Evolutionary conservation across 2,888 invertebrate genomes (phyloP).

Genomic region (Cybosia mesomella): DNA sequence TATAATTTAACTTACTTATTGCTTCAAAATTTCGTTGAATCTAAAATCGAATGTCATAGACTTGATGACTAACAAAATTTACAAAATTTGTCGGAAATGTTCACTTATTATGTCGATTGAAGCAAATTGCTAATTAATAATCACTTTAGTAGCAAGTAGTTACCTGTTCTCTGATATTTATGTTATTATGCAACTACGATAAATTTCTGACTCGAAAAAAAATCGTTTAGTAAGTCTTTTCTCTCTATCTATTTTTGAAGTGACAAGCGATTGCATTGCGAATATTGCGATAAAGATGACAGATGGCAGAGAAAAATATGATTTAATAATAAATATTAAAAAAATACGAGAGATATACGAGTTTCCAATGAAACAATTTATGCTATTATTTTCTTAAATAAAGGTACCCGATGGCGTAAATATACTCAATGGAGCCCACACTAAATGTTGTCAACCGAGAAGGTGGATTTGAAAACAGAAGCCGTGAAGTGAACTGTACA

Average conservation of each 20-base stretch:
- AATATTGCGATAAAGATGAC: background rate
- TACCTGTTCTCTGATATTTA: background rate
- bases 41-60: too few species aligned
- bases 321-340: background rate
- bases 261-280: background rate
- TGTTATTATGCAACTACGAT: conserved; percentile 43
- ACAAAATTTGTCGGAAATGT: background rate
- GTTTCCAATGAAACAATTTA: background rate
- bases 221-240: too few species aligned
- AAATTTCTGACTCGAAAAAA: conserved; percentile 43
- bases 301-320: background rate
- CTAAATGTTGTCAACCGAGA: background rate
- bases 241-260: background rate
- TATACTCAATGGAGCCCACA: too few species aligned
- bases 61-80: too few species aligned
- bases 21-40: background rate
- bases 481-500: background rate
- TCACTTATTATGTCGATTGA: background rate
- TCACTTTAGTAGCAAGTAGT: background rate
- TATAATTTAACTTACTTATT: background rate
- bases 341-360: background rate
- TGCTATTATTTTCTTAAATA: background rate
- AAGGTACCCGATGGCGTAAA: too few species aligned
- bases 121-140: background rate
- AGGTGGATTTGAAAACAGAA: background rate